Evolutionary conservation across 2,797 vertebrate genomes (phyloP).

Genomic region (Tauraco hartlaubi): DNA sequence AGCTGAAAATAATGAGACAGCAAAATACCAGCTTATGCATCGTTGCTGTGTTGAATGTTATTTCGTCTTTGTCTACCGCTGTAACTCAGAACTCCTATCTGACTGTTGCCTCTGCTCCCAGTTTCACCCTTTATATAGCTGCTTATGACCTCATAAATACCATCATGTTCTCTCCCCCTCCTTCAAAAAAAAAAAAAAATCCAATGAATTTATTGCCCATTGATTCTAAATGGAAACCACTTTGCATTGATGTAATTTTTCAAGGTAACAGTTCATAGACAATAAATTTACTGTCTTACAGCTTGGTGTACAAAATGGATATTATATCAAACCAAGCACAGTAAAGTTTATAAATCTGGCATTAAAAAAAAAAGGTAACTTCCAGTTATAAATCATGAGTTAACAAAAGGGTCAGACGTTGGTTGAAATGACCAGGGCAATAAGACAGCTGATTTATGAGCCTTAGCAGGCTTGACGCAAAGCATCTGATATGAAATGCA

Average conservation of each 20-base stretch:
- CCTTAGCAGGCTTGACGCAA: conserved; percentile 48
- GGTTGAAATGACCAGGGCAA: conserved; percentile 67
- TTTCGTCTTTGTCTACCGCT: background rate
- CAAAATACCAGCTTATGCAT: conserved; percentile 73
- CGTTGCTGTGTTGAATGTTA: background rate
- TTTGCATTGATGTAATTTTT: conserved; percentile 85
- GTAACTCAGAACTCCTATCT: background rate
- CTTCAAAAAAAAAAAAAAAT: conserved; percentile 9
- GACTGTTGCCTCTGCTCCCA: conserved; percentile 20
- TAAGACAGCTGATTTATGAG: conserved; percentile 70
- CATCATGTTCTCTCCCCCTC: conserved; percentile 38
- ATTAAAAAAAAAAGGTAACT: conserved; percentile 55
- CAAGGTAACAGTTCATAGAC: conserved; percentile 77
- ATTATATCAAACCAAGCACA: conserved; percentile 71
- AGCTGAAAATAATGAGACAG: conserved; percentile 67
- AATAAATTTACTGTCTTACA: conserved; percentile 79
- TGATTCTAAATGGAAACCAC: conserved; percentile 77
- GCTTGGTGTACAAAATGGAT: conserved; percentile 69
- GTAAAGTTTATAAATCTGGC: conserved; percentile 77
- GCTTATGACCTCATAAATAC: conserved; percentile 74
- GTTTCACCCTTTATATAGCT: conserved; percentile 68
- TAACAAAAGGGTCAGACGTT: conserved; percentile 65
- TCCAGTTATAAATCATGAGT: conserved; percentile 74
- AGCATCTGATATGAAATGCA: conserved; percentile 30
- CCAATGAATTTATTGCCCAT: conserved; percentile 68